Evolutionary conservation across 2,797 vertebrate genomes (phyloP), one percentile per base, ranked within the genome.

Genomic region (Siniperca scherzeri): DNA sequence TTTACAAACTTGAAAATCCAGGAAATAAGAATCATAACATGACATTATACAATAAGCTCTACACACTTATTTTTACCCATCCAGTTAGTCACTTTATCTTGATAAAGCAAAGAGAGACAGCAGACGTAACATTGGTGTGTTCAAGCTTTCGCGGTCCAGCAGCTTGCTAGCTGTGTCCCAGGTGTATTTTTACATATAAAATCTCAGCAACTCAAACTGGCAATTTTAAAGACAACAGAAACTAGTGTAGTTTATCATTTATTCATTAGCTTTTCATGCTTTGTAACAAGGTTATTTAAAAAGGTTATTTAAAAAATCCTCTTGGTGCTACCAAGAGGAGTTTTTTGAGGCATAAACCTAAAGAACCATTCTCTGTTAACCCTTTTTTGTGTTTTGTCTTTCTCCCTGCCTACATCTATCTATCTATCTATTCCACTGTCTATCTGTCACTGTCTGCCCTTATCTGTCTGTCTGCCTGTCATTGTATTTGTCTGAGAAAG

Each of bases 401-500:
- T 56, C 38, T 81, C 74, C 69, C 67, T 83, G 61, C 77, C 40
- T 60, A 25, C 55, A 25, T 83, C 82, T 27, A n/a, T 78, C 82
- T 27, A n/a, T 78, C 78, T 40, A 17, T 85, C 70, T 68, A 3
- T 64, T 38, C 75, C 71, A 46, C 55, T 30, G 64, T 78, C 69
- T 76, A n/a, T 86, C 77, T 66, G 78, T 88, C 79, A 62, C 84
- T 83, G 70, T 87, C 87, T 87, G 48, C 80, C 74, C 82, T 2
- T 81, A 82, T 89, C 81, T 72, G 69, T 87, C 71, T 81, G 74
- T 85, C 84, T 83, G 85, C 67, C 84, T 69, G 83, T 92, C 86
- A 85, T 80, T 85, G 33, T 86, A 17, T 88, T 81, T 70, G 78
- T 84, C 83, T 81, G 74, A 85, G 83, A 85, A 76, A 83, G 81